Evolutionary conservation across 1,140 invertebrate genomes (phyloP), one percentile per base, ranked within the genome.

Genomic region (Mercenaria mercenaria): DNA sequence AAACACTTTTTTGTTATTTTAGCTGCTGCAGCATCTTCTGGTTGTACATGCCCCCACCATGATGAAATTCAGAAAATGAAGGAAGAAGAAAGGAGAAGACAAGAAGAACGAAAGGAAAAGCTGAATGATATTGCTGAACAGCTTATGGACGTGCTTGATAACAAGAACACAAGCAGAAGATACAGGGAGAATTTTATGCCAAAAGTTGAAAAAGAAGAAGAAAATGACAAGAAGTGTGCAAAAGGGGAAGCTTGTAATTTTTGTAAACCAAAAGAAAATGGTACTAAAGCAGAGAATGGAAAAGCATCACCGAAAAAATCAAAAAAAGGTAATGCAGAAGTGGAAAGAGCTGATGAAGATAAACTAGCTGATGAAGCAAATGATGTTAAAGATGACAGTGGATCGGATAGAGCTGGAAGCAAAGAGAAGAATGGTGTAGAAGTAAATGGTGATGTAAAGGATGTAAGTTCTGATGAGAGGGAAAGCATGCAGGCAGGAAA

Each of bases 381-480:
- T 41, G 39, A 41, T 41, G 43, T n/a, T 52, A 39, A 74, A 41
- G 37, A 41, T 20, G 37, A 15, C 13, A 6, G n/a, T 41, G 37
- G 37, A 20, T 0, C 1, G 0, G 82, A 41, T 3, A 72, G 41
- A 20, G 77, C 47, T 52, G 47, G 26, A 29, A 20, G 41, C 41
- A 72, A n/a, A 32, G 81, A 90, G 29, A n/a, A n/a, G n/a, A 69
- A 85, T 74, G 56, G 56, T 13, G 20, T 6, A 6, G 56, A 59
- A n/a, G 34, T 18, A 32, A 41, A 41, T 13, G 37, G 34, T 2
- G 67, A 41, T 32, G 29, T 18, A 23, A 59, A 34, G 8, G 76
- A 79, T 56, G 43, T 13, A 1, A 79, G 76, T 50, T 79, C 76
- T 34, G 76, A 79, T 79, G 74, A 77, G 29, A 77, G 39, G n/a